Percentiles rank a stretch among this genome's conserved stretches.
Evolutionary conservation across 2,888 invertebrate genomes (phyloP).

Genomic region (Orthonychiurus folsomi): DNA sequence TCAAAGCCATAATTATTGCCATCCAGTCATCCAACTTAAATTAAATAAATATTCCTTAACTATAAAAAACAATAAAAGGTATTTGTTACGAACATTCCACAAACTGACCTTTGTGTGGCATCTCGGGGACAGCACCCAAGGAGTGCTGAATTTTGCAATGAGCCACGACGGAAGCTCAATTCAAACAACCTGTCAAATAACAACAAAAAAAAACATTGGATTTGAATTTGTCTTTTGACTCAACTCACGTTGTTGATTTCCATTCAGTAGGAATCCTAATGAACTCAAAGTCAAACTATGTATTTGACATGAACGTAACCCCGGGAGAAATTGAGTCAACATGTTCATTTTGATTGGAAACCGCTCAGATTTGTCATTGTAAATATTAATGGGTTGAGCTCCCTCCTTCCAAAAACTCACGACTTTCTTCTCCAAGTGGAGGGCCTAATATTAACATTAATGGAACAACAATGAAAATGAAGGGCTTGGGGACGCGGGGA

Average conservation of each 20-base stretch:
- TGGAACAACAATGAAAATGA: not conserved
- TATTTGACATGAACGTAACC: not conserved
- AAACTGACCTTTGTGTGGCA: slow-evolving; percentile 72
- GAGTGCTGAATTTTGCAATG: slow-evolving; percentile 40
- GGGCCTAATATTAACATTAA: too few species aligned
- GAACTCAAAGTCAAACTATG: not conserved
- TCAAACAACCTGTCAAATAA: not conserved
- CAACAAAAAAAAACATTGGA: not conserved
- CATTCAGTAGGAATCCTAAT: not conserved
- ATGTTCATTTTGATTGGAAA: not conserved
- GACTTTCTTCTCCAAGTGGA: too few species aligned
- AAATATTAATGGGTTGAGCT: not conserved
- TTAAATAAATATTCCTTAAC: not conserved
- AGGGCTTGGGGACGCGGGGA: not conserved
- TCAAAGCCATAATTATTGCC: too few species aligned
- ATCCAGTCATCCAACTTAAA: not conserved
- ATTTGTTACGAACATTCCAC: slow-evolving; percentile 35
- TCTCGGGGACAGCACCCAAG: slow-evolving; percentile 47
- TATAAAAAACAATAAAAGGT: slow-evolving; percentile 16
- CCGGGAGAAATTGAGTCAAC: not conserved
- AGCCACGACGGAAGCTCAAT: slow-evolving; percentile 33
- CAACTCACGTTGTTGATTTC: too few species aligned
- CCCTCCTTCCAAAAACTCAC: not conserved
- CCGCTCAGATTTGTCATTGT: not conserved
- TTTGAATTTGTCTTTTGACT: not conserved